A percentile compares a stretch with the other conserved stretches of the same genome.
Conservation (phyloP, 2,888 invertebrate species). For the Hoplodrina ambigua region DNA sequence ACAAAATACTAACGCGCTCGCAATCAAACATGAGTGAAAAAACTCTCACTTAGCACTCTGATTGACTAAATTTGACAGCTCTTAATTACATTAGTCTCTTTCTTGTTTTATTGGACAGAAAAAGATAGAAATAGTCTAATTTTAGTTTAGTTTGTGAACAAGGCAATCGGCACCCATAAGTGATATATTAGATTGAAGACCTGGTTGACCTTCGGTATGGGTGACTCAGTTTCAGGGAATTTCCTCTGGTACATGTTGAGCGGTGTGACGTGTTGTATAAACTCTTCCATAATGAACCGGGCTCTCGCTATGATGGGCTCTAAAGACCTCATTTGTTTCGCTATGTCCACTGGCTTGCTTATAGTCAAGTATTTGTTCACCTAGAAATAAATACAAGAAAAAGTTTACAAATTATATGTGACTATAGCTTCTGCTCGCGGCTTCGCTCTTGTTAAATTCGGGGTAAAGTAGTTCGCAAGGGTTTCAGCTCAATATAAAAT, state of each 20-base stretch:
- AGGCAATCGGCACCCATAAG: background rate
- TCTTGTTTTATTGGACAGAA: too few species aligned
- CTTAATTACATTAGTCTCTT: too few species aligned
- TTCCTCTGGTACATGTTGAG: constrained; percentile 72
- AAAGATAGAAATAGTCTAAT: too few species aligned
- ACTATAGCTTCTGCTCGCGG: too few species aligned
- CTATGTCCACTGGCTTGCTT: constrained; percentile 71
- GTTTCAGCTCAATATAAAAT: too few species aligned
- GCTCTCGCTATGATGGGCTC: constrained; percentile 78
- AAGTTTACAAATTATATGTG: background rate
- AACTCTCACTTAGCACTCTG: too few species aligned
- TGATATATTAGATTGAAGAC: background rate
- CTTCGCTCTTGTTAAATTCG: too few species aligned
- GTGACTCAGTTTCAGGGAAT: constrained; percentile 9
- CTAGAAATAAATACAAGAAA: constrained; percentile 60
- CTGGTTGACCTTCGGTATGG: constrained; percentile 1
- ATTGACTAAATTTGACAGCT: too few species aligned
- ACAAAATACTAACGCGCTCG: too few species aligned
- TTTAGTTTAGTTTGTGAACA: too few species aligned
- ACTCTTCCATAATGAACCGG: constrained; percentile 86
- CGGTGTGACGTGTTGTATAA: constrained; percentile 83
- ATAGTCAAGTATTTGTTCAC: constrained; percentile 74
- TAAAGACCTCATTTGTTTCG: constrained; percentile 75
- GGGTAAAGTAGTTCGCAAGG: too few species aligned
- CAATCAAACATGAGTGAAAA: too few species aligned